Evolutionary conservation across 2,888 invertebrate species (phyloP).

Genomic region (Drosophila neoperkinsi): DNA sequence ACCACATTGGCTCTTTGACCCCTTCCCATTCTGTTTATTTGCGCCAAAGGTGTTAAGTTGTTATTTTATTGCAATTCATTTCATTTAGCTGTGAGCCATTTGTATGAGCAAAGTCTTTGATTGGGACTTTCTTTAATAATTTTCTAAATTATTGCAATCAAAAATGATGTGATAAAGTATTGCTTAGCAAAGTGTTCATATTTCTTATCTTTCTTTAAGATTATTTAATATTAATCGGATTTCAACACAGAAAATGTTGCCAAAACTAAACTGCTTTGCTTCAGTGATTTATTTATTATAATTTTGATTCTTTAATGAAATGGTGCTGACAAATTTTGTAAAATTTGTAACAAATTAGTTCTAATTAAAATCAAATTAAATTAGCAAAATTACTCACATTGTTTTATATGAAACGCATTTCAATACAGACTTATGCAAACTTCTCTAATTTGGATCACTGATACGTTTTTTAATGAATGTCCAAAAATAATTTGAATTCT

Average conservation of each 20-base stretch:
- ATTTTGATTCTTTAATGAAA: neutral
- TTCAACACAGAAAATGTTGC: neutral
- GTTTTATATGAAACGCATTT: neutral
- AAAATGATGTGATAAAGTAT: neutral
- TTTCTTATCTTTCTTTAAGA: neutral
- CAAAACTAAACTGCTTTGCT: neutral
- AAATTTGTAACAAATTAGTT: no score
- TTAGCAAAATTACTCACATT: neutral
- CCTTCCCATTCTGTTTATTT: slow-evolving; percentile 43
- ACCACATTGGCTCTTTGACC: no score
- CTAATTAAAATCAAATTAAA: no score
- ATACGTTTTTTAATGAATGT: neutral
- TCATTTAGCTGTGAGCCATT: slow-evolving; percentile 65
- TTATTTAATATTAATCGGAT: neutral
- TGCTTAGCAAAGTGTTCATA: neutral
- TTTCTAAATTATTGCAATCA: neutral
- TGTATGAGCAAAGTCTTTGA: slow-evolving; percentile 35
- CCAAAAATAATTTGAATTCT: neutral
- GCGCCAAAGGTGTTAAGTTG: slow-evolving; percentile 76
- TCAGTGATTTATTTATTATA: neutral
- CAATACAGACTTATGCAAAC: neutral
- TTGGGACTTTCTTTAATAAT: slow-evolving; percentile 51
- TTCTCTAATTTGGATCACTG: no score
- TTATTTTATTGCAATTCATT: slow-evolving; percentile 78
- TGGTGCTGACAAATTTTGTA: neutral